These are phyloP conservation scores for Agriopis marginaria DNA, from an alignment of 2,888 invertebrate genomes.

Conservation along the genomic window DNA sequence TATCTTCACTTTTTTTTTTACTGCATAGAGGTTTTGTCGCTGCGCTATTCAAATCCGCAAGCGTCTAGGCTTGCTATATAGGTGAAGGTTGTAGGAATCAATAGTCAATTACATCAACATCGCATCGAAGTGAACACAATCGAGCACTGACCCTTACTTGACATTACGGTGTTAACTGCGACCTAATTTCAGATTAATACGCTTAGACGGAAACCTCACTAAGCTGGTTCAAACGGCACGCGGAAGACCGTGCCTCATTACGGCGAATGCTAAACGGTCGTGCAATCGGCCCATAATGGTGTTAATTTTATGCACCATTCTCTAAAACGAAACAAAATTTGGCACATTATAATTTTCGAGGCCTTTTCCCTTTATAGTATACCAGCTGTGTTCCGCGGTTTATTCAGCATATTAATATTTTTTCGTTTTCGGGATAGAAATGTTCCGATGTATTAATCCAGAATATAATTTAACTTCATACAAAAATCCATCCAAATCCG, in stretches of 20 bases:
- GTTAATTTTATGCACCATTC: conserved; percentile 36
- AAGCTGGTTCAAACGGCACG: conserved; percentile 81
- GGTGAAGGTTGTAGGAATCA: conserved; percentile 35
- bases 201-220: conserved; percentile 85
- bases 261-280: conserved; percentile 51
- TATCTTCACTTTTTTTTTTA: not conserved
- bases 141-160: conserved; percentile 78
- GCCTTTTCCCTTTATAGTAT: too few relatives aligned
- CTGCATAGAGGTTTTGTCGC: not conserved
- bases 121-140: conserved; percentile 41
- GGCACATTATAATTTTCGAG: too few relatives aligned
- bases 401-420: too few relatives aligned
- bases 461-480: too few relatives aligned
- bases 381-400: too few relatives aligned
- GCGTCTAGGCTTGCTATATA: conserved; percentile 5
- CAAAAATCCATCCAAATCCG: too few relatives aligned
- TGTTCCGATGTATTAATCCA: too few relatives aligned
- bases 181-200: conserved; percentile 86
- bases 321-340: not conserved
- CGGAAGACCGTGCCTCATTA: conserved; percentile 67
- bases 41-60: too few relatives aligned
- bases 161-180: conserved; percentile 78
- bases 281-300: conserved; percentile 61
- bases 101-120: conserved; percentile 32
- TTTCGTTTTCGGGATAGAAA: too few relatives aligned